A percentile compares a stretch with the other conserved stretches of the same genome.
Evolutionary conservation across 2,888 invertebrate species (phyloP).

Genomic region (Dasypolia templi): DNA sequence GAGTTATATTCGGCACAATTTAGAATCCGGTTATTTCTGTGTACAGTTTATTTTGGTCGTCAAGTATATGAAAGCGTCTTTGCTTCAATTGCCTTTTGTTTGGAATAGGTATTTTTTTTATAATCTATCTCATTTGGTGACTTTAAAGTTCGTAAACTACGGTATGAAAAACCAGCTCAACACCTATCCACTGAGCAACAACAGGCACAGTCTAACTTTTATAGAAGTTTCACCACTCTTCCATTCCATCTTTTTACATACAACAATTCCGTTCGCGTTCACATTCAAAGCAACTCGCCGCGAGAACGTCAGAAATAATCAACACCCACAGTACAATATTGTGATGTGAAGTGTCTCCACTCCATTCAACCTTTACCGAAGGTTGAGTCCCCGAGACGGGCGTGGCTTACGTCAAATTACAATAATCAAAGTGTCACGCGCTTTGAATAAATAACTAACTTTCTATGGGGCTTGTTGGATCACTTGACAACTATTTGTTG

Average conservation of each 20-base stretch:
- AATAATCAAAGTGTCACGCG: constrained; percentile 63
- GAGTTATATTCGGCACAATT: not conserved
- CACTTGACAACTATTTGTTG: constrained; percentile 65
- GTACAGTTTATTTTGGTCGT: not conserved
- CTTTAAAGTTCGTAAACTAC: constrained; percentile 6
- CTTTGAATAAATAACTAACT: constrained; percentile 66
- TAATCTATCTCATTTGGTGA: not conserved
- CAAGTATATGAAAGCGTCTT: not conserved
- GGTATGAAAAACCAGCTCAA: not conserved
- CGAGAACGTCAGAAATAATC: constrained; percentile 57
- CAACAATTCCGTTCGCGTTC: constrained; percentile 35
- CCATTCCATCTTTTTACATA: constrained; percentile 32
- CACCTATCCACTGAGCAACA: not conserved
- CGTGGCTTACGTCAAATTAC: constrained; percentile 64
- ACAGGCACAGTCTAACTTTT: constrained; percentile 27
- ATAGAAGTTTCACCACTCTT: constrained; percentile 31
- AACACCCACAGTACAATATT: constrained; percentile 54
- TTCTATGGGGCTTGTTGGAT: constrained; percentile 51
- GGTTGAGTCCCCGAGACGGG: constrained; percentile 44
- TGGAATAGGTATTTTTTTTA: not conserved
- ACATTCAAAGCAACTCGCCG: constrained; percentile 48
- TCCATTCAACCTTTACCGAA: constrained; percentile 55
- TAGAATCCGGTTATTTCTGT: not conserved
- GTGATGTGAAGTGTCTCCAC: constrained; percentile 58
- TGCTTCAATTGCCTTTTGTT: not conserved